A percentile compares a stretch with the other conserved stretches of the same genome.
Conservation (phyloP, 2,797 vertebrate genomes). For the Cottoperca gobio region DNA sequence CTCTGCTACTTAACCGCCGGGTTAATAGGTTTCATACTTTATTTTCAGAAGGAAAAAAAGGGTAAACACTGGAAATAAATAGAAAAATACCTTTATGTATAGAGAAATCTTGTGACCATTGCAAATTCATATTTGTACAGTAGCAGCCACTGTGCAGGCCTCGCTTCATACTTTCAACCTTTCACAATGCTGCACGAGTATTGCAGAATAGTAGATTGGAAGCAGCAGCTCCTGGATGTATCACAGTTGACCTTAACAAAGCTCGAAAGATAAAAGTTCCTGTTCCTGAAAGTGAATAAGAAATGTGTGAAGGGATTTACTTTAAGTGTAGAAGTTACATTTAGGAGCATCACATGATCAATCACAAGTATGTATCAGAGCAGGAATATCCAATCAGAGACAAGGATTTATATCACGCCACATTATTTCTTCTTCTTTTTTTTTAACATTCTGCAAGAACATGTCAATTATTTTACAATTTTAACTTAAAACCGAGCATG, state of each 20-base stretch:
- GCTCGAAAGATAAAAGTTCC: too few species aligned
- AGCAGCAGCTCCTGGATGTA: too few species aligned
- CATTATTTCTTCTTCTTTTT: too few species aligned
- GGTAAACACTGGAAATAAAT: conserved; percentile 69
- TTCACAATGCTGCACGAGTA: neutral
- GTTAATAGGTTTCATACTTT: conserved; percentile 69
- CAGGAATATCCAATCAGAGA: neutral
- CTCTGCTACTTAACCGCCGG: conserved; percentile 52
- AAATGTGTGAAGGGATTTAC: too few species aligned
- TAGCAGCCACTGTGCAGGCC: conserved; percentile 32
- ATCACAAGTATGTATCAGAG: neutral
- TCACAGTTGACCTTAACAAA: too few species aligned
- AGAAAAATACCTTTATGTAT: conserved; percentile 58
- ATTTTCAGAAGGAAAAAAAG: conserved; percentile 56
- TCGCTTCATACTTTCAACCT: neutral
- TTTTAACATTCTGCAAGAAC: neutral
- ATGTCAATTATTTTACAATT: neutral
- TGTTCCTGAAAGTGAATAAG: too few species aligned
- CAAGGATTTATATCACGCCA: neutral
- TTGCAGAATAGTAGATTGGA: too few species aligned
- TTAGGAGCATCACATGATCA: neutral
- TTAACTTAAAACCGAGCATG: too few species aligned
- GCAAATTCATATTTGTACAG: conserved; percentile 32
- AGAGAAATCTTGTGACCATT: conserved; percentile 8
- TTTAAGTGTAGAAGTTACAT: too few species aligned